These are phyloP conservation scores for Porites australiensis DNA, from an alignment of 64 coral and sea anemone genomes.

Conservation along the genomic window DNA sequence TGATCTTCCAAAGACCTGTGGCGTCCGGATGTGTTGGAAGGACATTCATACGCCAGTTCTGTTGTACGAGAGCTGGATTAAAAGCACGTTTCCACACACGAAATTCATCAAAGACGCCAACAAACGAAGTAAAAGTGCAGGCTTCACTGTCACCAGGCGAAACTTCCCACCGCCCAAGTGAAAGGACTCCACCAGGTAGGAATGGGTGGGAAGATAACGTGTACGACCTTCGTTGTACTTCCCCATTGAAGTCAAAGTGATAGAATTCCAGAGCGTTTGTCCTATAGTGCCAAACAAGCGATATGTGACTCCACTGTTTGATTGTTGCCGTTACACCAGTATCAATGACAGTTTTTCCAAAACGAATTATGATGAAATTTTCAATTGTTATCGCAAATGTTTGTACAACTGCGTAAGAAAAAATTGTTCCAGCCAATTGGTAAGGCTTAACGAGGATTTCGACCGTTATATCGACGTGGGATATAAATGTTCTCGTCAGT, in stretches of 20 bases:
- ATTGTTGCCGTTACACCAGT: slow-evolving; percentile 70
- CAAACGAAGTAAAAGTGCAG: slow-evolving; percentile 46
- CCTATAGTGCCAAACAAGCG: slow-evolving; percentile 76
- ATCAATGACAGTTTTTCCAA: slow-evolving; percentile 49
- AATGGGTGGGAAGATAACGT: slow-evolving; percentile 64
- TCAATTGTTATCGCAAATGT: slow-evolving; percentile 84
- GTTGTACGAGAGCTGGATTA: slow-evolving; percentile 85
- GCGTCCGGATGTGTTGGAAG: slow-evolving; percentile 67
- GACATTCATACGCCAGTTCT: slow-evolving; percentile 96
- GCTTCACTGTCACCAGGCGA: slow-evolving; percentile 80
- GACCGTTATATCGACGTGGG: slow-evolving; percentile 77
- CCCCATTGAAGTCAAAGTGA: slow-evolving; percentile 66
- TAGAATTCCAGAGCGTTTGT: slow-evolving; percentile 68
- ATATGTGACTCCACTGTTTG: slow-evolving; percentile 81
- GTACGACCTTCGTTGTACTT: slow-evolving; percentile 65
- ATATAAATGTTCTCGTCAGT: slow-evolving; percentile 72
- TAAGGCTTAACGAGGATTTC: slow-evolving; percentile 88
- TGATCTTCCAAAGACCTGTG: slow-evolving; percentile 88
- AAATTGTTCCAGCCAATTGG: slow-evolving; percentile 71
- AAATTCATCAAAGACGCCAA: slow-evolving; percentile 90
- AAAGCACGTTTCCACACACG: slow-evolving; percentile 94
- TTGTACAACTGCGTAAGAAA: slow-evolving; percentile 81
- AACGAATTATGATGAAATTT: slow-evolving; percentile 58
- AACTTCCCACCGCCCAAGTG: slow-evolving; percentile 90
- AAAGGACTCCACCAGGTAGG: slow-evolving; percentile 78